Base-by-base conservation (phyloP, 2,113 vertebrate genomes). In the Ginglymostoma cirratum region DNA sequence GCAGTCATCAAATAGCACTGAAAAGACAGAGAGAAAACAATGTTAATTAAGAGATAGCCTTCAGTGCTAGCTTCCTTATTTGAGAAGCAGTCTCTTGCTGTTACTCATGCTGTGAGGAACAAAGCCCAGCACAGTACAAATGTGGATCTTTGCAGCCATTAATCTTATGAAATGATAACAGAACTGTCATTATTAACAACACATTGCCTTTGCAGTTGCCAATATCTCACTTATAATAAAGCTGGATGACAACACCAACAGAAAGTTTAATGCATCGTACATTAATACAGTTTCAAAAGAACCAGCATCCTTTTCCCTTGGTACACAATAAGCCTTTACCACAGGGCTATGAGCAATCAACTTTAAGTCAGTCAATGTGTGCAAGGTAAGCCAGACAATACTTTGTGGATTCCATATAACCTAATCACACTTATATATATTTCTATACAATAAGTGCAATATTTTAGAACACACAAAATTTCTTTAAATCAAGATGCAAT, bases 1-100 rank as follows among this genome's bases (percentile, higher is more conserved):
- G 96, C 99, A 99, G 97, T 99, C 99, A 45, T 98, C 98, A 96
- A 99, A 99, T 96, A 97, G 97, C 96, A 99, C 99, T 99, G 97
- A 4, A 95, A 89, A 66, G 96, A 96, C 83, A 85, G 14, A 69
- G 95, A 8, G 5, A 23, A 96, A 96, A 70, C 85, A 95, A 76
- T 27, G 69, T 69, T 27, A 72, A 95, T 95, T 95, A 76, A 52
- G 23, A 72, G 67, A 24, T 45, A 94, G 42, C 21, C 19, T 94
- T 72, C 94, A 30, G 67, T 70, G 67, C 23, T 24, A 72, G 45
- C 30, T 95, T 95, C 72, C 34, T 95, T 72, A 95, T 34, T 48
- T 42, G 5, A 48, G 42, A 95, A 38, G 42, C 94, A 95, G 69
- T 12, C 42, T 38, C 45, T 24, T 70, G 10, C 15, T 48, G 42